Base-by-base conservation (phyloP, 2,797 vertebrate genomes). In the Trematomus bernacchii region DNA sequence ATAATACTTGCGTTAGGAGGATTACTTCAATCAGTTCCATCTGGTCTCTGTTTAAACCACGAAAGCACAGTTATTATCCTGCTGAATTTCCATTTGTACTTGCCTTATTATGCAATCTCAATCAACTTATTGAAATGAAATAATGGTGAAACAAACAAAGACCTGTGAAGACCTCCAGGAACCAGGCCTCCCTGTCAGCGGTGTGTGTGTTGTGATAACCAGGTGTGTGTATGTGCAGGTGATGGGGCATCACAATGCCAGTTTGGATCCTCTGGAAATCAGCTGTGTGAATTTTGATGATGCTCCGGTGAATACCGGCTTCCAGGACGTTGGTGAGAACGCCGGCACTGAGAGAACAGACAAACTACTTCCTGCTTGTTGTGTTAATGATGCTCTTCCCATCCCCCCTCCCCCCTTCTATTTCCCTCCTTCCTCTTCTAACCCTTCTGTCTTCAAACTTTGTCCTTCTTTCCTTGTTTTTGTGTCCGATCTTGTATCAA, bases 201-300 rank as follows among this genome's bases (percentile, higher is more conserved):
- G 46, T 44, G 48, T 68, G 0, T 27, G 66, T 57, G 58, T 14
- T 61, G 50, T 33, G 61, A 15, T 71, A 67, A 62, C 58, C 52
- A 13, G 9, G 61, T 75, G 76, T 48, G 60, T 77, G 67, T 84
- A 68, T 58, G 78, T 84, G 87, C 90, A 98, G 97, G 97, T 98
- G 94, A 97, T 96, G 95, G 98, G 97, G 93, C 98, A 99, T 92
- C 97, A 97, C 92, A 97, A 96, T 95, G 96, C 97, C 93, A 96
- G 95, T 84, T 95, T 99, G 93, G 98, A 99, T 93, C 98, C 97
- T 90, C 97, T 99, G 93, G 97, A 97, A 93, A 99, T 99, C 97
- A 99, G 95, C 97, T 96, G 96, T 97, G 97, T 99, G 95, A 97
- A 97, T 97, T 99, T 99, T 97, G 98, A 98, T 94, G 97, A 97